These are phyloP conservation scores for Varanus salvator DNA, from an alignment of 2,113 vertebrate genomes.

Conservation along the genomic window DNA sequence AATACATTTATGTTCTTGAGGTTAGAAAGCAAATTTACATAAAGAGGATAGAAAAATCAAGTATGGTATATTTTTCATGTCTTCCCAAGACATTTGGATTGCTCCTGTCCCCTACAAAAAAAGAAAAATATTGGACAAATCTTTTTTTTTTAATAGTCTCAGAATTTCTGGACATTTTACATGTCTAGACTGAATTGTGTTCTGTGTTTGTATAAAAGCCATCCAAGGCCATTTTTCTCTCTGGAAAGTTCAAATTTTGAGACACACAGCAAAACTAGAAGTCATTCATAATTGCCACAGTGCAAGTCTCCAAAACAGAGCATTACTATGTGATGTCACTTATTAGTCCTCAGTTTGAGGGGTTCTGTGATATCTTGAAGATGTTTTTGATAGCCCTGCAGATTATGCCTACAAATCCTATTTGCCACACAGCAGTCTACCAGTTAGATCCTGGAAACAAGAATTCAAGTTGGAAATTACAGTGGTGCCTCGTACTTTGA, in stretches of 20 bases:
- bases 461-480: neutral
- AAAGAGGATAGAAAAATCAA: no score
- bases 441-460: neutral
- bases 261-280: neutral
- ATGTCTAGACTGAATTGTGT: neutral
- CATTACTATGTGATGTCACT: neutral
- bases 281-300: no score
- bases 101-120: no score
- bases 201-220: no score
- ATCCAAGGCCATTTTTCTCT: neutral
- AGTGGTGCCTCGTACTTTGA: no score
- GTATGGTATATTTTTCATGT: no score
- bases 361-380: neutral
- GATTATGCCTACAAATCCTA: neutral
- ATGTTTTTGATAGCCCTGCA: neutral
- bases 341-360: neutral
- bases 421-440: neutral
- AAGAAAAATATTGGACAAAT: no score
- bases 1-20: no score
- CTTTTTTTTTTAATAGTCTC: no score
- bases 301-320: neutral
- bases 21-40: no score
- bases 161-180: no score
- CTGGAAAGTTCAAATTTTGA: neutral
- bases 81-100: no score